These are phyloP conservation scores for Oryctes rhinoceros DNA, from an alignment of 1,140 invertebrate species.

Conservation along the genomic window DNA sequence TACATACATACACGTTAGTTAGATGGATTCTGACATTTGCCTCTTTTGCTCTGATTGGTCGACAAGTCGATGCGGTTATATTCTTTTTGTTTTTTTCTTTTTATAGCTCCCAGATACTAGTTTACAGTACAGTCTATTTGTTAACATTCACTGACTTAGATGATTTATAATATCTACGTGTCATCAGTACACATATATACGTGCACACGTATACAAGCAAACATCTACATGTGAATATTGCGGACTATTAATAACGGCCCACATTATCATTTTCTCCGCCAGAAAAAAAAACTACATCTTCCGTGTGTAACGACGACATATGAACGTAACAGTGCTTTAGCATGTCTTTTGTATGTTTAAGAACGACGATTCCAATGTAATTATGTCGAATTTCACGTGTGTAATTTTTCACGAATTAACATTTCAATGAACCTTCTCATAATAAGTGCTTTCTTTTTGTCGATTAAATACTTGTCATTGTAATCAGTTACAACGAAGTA, in stretches of 20 bases:
- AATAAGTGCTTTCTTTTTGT: not conserved
- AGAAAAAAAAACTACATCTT: slow-evolving; percentile 24
- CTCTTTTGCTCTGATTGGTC: not conserved
- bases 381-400: not conserved
- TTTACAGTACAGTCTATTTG: slow-evolving; percentile 27
- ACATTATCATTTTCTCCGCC: not conserved
- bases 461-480: not conserved
- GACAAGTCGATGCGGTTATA: not conserved
- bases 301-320: not conserved
- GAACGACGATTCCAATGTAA: slow-evolving; percentile 13
- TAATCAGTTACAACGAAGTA: not conserved
- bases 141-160: not conserved
- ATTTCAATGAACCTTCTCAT: not conserved
- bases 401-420: slow-evolving; percentile 14
- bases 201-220: not conserved
- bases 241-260: slow-evolving; percentile 24
- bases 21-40: not conserved
- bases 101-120: not conserved
- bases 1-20: not conserved
- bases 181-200: slow-evolving; percentile 16
- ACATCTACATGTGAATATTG: slow-evolving; percentile 5
- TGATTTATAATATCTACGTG: slow-evolving; percentile 36
- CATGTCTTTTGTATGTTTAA: slow-evolving; percentile 12
- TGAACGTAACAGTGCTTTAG: not conserved
- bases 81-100: slow-evolving; percentile 16